phyloP scores from a whole-genome alignment of 2,113 vertebrate species.

The Protobothrops mucrosquamatus region DNA sequence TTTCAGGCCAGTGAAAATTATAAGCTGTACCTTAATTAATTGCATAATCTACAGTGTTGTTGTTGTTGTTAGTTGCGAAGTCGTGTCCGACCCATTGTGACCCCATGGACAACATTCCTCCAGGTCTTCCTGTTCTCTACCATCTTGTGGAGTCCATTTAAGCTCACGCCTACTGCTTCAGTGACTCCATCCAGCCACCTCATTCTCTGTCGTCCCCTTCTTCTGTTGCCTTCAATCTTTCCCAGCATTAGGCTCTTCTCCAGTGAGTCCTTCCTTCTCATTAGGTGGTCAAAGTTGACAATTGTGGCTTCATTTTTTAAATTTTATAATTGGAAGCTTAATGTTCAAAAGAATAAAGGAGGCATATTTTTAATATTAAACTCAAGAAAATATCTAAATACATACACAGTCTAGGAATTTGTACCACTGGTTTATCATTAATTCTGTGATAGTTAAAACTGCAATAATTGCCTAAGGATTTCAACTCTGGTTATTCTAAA shows the following conservation, averaged over 20 bases:
- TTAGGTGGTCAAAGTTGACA: not conserved
- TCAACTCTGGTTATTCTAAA: not conserved
- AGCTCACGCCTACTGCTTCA: too few species aligned
- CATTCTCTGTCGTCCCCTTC: too few species aligned
- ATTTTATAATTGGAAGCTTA: not conserved
- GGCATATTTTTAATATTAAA: not conserved
- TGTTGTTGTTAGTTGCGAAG: too few species aligned
- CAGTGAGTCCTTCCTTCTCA: too few species aligned
- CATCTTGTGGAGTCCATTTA: too few species aligned
- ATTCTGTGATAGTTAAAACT: not conserved
- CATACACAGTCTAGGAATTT: not conserved
- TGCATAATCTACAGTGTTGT: not conserved
- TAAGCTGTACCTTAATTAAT: not conserved
- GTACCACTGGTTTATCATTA: not conserved
- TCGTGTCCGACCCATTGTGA: too few species aligned
- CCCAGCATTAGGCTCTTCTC: too few species aligned
- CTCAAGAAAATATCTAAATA: not conserved
- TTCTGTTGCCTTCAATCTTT: too few species aligned
- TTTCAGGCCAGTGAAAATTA: not conserved
- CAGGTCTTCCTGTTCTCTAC: too few species aligned
- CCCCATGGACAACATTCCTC: too few species aligned
- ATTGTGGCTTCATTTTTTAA: not conserved
- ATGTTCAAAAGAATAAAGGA: constrained; percentile 17
- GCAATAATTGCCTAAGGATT: not conserved
- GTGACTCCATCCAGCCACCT: too few species aligned